Conservation (phyloP, 2,797 vertebrate species). For the Nasua narica region DNA sequence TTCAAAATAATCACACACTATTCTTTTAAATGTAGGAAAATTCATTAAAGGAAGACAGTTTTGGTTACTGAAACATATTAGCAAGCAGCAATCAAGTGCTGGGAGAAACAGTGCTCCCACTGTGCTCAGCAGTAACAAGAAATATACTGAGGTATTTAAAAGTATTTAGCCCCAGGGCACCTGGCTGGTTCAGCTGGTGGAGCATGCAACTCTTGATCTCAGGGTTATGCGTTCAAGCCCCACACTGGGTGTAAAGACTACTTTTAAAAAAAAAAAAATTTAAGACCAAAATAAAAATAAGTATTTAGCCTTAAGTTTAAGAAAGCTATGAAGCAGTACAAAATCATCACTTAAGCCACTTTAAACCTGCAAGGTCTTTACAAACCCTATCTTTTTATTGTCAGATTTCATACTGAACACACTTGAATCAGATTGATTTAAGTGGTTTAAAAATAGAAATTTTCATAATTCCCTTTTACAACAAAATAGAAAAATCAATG, state of each 20-base stretch:
- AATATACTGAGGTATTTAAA: not conserved
- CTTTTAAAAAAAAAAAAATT: not conserved
- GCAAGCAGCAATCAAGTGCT: not conserved
- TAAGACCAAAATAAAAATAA: not conserved
- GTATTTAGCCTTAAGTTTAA: not conserved
- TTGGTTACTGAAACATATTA: not conserved
- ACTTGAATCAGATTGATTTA: not conserved
- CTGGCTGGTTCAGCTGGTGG: not conserved
- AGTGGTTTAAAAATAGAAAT: slow-evolving; percentile 15
- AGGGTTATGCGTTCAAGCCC: not conserved
- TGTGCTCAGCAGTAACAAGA: not conserved
- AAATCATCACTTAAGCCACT: slow-evolving; percentile 4
- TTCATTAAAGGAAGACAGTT: not conserved
- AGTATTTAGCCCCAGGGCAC: not conserved
- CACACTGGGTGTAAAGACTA: not conserved
- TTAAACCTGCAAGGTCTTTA: not conserved
- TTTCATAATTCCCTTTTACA: not conserved
- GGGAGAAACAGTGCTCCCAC: not conserved
- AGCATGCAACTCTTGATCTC: not conserved
- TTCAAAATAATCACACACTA: not conserved
- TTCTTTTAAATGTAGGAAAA: not conserved
- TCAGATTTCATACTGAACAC: slow-evolving; percentile 9
- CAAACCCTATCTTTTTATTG: not conserved
- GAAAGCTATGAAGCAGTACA: slow-evolving; percentile 8
- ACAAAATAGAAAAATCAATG: not conserved